These are phyloP conservation scores for Entomyzon cyanotis DNA, from an alignment of 2,113 vertebrate genomes.

Conservation along the genomic window DNA sequence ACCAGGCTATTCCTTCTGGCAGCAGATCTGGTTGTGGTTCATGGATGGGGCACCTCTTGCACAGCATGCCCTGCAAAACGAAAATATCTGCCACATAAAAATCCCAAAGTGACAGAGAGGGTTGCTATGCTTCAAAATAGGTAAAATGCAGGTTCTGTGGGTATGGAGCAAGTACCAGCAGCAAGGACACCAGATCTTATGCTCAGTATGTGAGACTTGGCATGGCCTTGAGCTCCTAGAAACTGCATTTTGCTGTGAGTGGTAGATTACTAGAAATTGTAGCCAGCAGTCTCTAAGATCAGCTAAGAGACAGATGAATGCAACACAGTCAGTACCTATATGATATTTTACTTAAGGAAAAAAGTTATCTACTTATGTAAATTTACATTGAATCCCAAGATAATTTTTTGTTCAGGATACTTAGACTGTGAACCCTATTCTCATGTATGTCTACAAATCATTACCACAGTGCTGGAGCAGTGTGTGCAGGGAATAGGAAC, in stretches of 20 bases:
- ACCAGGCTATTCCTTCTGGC: background rate
- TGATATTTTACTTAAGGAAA: background rate
- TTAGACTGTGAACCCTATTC: background rate
- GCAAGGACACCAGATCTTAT: background rate
- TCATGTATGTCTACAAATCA: conserved; percentile 21
- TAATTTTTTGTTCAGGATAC: background rate
- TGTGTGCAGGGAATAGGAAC: background rate
- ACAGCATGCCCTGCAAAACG: background rate
- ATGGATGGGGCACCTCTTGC: background rate
- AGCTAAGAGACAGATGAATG: conserved; percentile 8
- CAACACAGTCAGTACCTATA: background rate
- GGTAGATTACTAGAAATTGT: background rate
- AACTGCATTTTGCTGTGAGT: background rate
- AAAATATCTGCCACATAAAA: background rate
- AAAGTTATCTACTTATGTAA: conserved; percentile 37
- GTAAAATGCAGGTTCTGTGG: background rate
- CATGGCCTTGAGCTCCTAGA: background rate
- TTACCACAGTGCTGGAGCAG: background rate
- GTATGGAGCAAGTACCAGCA: background rate
- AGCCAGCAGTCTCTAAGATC: background rate
- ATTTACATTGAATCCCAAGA: conserved; percentile 1
- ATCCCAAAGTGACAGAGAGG: background rate
- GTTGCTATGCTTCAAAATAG: background rate
- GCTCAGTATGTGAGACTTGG: background rate
- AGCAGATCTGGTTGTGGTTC: background rate